phyloP scores from a whole-genome alignment of 1,140 invertebrate genomes.

The Diploscapter pachys region DNA sequence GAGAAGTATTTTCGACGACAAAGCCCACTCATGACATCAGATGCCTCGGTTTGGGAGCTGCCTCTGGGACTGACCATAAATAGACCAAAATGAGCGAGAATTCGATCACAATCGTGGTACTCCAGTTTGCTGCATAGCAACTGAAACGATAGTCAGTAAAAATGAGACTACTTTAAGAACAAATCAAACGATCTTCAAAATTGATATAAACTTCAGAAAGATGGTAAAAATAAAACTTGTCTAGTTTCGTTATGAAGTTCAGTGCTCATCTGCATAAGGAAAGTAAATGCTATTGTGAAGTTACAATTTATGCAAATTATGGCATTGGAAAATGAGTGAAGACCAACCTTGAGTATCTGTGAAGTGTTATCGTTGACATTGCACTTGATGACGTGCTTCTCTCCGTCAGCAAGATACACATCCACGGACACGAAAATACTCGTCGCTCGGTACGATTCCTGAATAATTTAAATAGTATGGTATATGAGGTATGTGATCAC shows the following conservation, averaged over 20 bases:
- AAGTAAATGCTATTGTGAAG: background rate
- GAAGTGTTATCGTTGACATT: constrained; percentile 77
- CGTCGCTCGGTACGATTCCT: constrained; percentile 68
- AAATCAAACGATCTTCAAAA: background rate
- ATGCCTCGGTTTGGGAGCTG: background rate
- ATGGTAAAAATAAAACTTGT: background rate
- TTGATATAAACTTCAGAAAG: background rate
- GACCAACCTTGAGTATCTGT: constrained; percentile 71
- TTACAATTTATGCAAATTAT: background rate
- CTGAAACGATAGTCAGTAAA: background rate
- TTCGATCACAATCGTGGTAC: constrained; percentile 72
- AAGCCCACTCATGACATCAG: constrained; percentile 9
- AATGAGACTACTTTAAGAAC: too few species aligned
- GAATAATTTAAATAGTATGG: constrained; percentile 78
- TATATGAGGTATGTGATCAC: constrained; percentile 69
- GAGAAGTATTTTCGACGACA: constrained; percentile 17
- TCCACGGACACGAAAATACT: constrained; percentile 72
- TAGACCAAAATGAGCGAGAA: constrained; percentile 81
- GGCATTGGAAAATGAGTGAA: background rate
- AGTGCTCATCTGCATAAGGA: too few species aligned
- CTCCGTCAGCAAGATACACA: constrained; percentile 78
- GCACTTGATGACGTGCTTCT: constrained; percentile 76
- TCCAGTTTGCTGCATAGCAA: constrained; percentile 28
- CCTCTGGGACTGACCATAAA: constrained; percentile 77
- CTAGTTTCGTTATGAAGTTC: too few species aligned